phyloP scores from a whole-genome alignment of 2,113 vertebrate species.

The Campylorhamphus procurvoides region DNA sequence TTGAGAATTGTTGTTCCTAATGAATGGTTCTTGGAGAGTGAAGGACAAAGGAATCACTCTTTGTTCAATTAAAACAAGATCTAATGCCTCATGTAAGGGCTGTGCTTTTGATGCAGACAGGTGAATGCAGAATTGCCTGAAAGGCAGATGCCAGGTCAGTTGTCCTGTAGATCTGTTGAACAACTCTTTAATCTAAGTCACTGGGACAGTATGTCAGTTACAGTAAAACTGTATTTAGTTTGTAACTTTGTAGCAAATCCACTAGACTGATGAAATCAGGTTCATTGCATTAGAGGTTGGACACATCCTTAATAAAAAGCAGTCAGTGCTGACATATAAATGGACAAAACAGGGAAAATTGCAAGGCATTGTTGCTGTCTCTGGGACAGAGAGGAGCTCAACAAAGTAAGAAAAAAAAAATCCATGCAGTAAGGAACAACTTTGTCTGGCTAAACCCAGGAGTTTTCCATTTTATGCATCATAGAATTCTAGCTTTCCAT shows the following conservation, averaged over 20 bases:
- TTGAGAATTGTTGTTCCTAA: neutral
- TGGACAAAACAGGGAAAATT: neutral
- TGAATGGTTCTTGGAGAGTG: neutral
- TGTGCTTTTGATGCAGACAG: neutral
- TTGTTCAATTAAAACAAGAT: neutral
- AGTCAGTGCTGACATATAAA: neutral
- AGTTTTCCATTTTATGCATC: neutral
- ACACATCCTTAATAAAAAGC: neutral
- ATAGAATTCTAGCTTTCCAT: neutral
- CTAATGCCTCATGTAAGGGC: neutral
- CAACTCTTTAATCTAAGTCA: neutral
- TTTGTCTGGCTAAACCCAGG: neutral
- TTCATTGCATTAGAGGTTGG: neutral
- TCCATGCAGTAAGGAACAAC: neutral
- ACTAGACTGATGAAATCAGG: neutral
- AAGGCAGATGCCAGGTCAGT: neutral
- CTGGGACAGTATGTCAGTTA: neutral
- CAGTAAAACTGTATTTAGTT: neutral
- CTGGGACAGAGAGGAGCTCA: neutral
- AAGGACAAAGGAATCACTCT: neutral
- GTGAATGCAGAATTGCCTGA: neutral
- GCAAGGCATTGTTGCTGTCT: neutral
- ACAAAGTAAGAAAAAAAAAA: neutral
- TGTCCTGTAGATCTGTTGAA: neutral
- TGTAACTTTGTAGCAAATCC: neutral